Conservation (phyloP, 2,113 vertebrate species). For the Microtus oregoni region DNA sequence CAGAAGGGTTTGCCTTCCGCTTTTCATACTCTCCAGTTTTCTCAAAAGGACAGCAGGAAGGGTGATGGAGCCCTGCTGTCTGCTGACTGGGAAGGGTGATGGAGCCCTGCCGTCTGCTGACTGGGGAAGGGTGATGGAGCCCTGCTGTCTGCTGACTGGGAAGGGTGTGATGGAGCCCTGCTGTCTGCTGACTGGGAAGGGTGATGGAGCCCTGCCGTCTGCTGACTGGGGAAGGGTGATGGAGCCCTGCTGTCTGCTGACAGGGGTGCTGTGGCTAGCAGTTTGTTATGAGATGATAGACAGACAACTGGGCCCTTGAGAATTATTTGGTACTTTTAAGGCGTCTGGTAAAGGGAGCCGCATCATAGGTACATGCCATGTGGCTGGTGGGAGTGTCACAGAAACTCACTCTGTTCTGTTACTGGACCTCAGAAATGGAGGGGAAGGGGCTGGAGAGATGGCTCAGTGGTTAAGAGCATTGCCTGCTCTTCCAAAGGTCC, state of each 20-base stretch:
- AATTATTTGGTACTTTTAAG: background rate
- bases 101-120: no score
- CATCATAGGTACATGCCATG: accelerated
- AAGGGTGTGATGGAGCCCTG: no score
- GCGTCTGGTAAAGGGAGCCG: background rate
- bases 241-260: background rate
- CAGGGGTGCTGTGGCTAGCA: background rate
- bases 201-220: no score
- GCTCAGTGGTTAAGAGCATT: no score
- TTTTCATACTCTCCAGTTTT: background rate
- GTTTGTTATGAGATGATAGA: background rate
- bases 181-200: background rate
- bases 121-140: no score
- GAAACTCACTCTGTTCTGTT: background rate
- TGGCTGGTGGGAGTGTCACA: background rate
- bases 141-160: background rate
- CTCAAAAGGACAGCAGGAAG: background rate
- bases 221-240: background rate
- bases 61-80: no score
- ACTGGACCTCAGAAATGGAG: background rate
- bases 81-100: background rate
- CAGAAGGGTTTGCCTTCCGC: background rate
- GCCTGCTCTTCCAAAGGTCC: no score
- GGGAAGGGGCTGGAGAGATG: no score
- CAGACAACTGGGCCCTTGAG: background rate